Conservation (phyloP, 2,888 invertebrate genomes). For the Caradrina clavipalpis region DNA sequence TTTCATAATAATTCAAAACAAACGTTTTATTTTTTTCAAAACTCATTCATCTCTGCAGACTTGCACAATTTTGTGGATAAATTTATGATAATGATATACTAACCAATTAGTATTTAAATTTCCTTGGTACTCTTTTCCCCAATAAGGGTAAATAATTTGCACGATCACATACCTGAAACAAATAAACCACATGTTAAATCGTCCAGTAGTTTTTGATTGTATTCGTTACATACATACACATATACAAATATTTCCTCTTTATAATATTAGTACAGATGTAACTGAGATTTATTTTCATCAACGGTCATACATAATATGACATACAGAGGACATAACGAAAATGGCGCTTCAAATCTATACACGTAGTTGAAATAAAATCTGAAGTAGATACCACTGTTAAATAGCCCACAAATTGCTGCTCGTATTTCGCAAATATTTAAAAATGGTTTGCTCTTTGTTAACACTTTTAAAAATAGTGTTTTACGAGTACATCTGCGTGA, state of each 20-base stretch:
- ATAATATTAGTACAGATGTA: no score
- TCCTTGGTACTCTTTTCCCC: background rate
- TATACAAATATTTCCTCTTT: no score
- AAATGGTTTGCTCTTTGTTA: slow-evolving; percentile 25
- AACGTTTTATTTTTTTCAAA: background rate
- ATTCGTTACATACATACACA: no score
- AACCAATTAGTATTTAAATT: slow-evolving; percentile 19
- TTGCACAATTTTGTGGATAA: background rate
- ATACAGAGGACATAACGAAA: no score
- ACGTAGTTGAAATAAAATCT: background rate
- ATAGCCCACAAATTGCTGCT: slow-evolving; percentile 1
- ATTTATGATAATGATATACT: slow-evolving; percentile 11
- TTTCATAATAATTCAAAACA: slow-evolving; percentile 31
- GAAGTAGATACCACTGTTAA: slow-evolving; percentile 12
- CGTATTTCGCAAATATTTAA: slow-evolving; percentile 19
- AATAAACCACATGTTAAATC: slow-evolving; percentile 48
- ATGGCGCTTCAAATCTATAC: no score
- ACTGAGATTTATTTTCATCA: no score
- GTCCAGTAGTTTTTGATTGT: no score
- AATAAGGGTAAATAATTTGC: background rate
- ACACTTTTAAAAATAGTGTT: slow-evolving; percentile 14
- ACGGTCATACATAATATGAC: no score
- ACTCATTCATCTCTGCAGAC: background rate
- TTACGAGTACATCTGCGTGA: slow-evolving; percentile 27
- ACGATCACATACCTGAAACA: slow-evolving; percentile 59